Evolutionary conservation across 2,888 invertebrate species (phyloP).

Genomic region (Drosophila ochracea): DNA sequence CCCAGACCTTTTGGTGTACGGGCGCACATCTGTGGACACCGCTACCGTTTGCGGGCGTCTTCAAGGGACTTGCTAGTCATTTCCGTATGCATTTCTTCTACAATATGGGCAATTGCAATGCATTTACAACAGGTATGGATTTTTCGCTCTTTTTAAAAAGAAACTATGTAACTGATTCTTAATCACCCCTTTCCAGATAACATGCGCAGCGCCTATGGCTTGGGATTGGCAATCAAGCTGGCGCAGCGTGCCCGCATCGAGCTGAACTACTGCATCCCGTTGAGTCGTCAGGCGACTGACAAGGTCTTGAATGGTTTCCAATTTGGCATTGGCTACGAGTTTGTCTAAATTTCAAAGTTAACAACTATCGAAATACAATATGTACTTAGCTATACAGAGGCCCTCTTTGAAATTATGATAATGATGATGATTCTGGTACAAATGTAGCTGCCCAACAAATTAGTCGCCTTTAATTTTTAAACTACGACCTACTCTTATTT

Average conservation of each 20-base stretch:
- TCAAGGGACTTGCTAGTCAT: constrained; percentile 92
- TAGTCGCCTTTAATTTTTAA: constrained; percentile 36
- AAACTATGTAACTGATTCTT: background rate
- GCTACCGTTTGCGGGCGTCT: constrained; percentile 93
- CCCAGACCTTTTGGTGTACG: constrained; percentile 93
- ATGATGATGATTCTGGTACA: background rate
- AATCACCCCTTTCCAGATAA: constrained; percentile 82
- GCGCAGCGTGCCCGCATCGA: constrained; percentile 95
- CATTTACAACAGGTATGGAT: constrained; percentile 81
- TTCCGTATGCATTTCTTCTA: constrained; percentile 96
- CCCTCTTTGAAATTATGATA: constrained; percentile 5
- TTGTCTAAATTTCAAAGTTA: constrained; percentile 86
- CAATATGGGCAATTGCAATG: constrained; percentile 93
- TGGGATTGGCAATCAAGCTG: constrained; percentile 93
- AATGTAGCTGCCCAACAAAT: constrained; percentile 21
- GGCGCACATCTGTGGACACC: constrained; percentile 96
- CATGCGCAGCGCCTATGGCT: constrained; percentile 91
- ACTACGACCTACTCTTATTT: constrained; percentile 19
- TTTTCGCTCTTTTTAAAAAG: background rate
- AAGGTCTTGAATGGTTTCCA: constrained; percentile 90
- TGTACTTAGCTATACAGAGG: constrained; percentile 46
- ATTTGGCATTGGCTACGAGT: constrained; percentile 93
- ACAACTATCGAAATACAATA: background rate
- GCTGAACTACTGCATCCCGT: constrained; percentile 96
- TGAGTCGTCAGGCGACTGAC: constrained; percentile 89